Percentiles rank a stretch among this genome's conserved stretches.
phyloP scores from a whole-genome alignment of 2,113 vertebrate genomes.

The Microtus richardsoni region DNA sequence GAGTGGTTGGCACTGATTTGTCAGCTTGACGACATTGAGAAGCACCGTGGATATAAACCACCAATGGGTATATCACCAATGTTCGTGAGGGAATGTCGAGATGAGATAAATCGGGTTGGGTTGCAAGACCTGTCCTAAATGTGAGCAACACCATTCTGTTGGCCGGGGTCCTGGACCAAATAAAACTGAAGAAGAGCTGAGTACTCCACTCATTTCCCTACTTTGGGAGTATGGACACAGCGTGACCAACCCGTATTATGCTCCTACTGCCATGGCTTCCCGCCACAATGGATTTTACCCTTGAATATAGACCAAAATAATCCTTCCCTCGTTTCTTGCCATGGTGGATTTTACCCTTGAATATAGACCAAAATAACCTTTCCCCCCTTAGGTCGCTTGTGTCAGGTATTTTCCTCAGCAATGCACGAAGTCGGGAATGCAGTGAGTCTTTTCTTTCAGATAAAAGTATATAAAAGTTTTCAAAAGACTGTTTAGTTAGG shows the following conservation, averaged over 20 bases:
- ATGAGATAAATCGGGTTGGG: not conserved
- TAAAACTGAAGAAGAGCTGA: not conserved
- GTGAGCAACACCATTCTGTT: not conserved
- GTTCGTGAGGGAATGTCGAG: not conserved
- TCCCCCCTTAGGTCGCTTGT: not conserved
- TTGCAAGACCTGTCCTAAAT: not conserved
- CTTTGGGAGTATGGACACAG: not conserved
- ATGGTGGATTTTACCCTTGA: too few relatives aligned
- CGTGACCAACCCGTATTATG: not conserved
- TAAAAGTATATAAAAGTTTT: not conserved
- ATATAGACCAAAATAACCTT: not conserved
- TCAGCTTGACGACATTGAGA: not conserved
- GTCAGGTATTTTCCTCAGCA: not conserved
- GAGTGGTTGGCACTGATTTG: not conserved
- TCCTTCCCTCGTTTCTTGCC: not conserved
- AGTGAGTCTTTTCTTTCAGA: not conserved
- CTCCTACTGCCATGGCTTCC: not conserved
- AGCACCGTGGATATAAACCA: not conserved
- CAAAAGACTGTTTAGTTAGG: not conserved
- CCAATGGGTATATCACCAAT: not conserved
- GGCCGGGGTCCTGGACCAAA: not conserved
- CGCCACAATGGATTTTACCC: accelerated
- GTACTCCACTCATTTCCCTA: accelerated
- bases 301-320: not conserved
- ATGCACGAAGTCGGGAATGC: not conserved